A percentile compares a stretch with the other conserved stretches of the same genome.
Conservation (phyloP, 1,140 invertebrate species). For the Drosophila ficusphila region DNA sequence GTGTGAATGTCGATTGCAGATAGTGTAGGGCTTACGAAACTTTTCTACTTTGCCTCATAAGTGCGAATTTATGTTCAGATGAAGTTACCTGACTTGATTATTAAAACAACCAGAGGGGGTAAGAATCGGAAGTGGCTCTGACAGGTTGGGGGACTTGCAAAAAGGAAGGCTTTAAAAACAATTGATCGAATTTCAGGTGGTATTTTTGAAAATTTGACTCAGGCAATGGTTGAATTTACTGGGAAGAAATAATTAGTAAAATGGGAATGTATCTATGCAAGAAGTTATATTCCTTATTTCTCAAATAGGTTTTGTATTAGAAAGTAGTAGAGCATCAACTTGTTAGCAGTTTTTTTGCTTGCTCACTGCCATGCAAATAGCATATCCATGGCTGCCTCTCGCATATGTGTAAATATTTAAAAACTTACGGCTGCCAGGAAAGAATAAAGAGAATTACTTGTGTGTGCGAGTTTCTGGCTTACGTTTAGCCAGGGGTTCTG, state of each 20-base stretch:
- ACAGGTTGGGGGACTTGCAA: neutral
- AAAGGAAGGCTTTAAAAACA: slow-evolving; percentile 9
- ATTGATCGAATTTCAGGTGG: neutral
- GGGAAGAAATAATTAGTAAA: neutral
- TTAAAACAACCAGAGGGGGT: slow-evolving; percentile 3
- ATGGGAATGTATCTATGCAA: no score
- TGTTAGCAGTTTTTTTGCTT: neutral
- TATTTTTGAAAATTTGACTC: neutral
- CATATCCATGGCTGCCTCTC: neutral
- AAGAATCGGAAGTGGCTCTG: neutral
- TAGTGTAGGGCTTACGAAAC: slow-evolving; percentile 59
- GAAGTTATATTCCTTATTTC: no score
- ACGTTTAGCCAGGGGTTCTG: slow-evolving; percentile 36
- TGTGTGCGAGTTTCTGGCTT: slow-evolving; percentile 41
- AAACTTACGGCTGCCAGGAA: slow-evolving; percentile 29
- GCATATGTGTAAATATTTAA: slow-evolving; percentile 58
- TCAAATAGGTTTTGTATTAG: no score
- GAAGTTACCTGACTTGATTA: slow-evolving; percentile 40
- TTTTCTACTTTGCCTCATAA: slow-evolving; percentile 59
- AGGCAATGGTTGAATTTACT: neutral
- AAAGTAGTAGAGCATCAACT: no score
- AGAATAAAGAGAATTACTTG: slow-evolving; percentile 46
- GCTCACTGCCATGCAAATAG: neutral
- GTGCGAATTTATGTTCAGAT: slow-evolving; percentile 55
- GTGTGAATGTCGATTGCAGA: slow-evolving; percentile 19